Conservation (phyloP, 2,797 vertebrate species). For the Percopsis omiscomaycus region DNA sequence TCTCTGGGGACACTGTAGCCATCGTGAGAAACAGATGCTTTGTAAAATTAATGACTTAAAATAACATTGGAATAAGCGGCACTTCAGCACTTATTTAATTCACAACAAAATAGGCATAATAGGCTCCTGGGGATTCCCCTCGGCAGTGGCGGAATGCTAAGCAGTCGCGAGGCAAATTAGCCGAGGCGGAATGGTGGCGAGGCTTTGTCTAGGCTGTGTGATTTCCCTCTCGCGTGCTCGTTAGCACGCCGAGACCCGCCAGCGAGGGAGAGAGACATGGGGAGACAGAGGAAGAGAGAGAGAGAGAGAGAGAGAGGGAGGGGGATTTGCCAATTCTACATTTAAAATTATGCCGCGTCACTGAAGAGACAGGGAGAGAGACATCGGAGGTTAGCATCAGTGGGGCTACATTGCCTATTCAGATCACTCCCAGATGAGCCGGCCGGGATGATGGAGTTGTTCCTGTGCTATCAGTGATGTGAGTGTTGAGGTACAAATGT, state of each 20-base stretch:
- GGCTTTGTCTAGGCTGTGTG: conserved; percentile 68
- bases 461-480: conserved; percentile 50
- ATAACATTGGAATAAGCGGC: conserved; percentile 75
- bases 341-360: conserved; percentile 70
- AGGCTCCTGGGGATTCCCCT: conserved; percentile 80
- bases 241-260: conserved; percentile 61
- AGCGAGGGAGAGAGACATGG: conserved; percentile 6
- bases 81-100: conserved; percentile 79
- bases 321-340: conserved; percentile 31
- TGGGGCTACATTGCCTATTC: conserved; percentile 60
- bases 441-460: conserved; percentile 49
- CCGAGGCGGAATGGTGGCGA: conserved; percentile 59
- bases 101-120: conserved; percentile 83
- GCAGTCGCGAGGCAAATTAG: conserved; percentile 80
- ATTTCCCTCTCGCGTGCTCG: conserved; percentile 61
- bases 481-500: conserved; percentile 23
- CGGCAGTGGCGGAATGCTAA: conserved; percentile 76
- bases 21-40: conserved; percentile 71
- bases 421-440: conserved; percentile 57
- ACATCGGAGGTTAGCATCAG: conserved; percentile 67
- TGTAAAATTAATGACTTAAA: conserved; percentile 78
- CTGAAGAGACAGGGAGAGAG: conserved; percentile 45
- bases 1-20: conserved; percentile 70
- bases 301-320: background rate
- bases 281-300: background rate